These are phyloP conservation scores for Heterochromis multidens DNA, from an alignment of 2,113 vertebrate species.

Conservation along the genomic window DNA sequence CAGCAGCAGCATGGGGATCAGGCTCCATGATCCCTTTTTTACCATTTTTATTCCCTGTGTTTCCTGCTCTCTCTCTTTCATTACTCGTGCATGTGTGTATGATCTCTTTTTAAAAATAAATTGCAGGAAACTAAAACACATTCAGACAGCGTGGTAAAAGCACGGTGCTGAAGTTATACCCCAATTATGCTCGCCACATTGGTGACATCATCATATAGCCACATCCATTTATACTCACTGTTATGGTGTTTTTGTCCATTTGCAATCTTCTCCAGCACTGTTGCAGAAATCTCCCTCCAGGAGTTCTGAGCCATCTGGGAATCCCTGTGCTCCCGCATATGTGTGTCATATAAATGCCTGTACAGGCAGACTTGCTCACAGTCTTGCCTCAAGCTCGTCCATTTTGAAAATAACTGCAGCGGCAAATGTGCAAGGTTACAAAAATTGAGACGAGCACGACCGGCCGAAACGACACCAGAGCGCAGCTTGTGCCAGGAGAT, in stretches of 20 bases:
- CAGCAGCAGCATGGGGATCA: constrained; percentile 1
- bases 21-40: background rate
- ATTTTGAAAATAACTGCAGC: background rate
- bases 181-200: background rate
- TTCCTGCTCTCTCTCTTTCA: background rate
- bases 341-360: background rate
- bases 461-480: background rate
- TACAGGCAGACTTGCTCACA: background rate
- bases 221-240: background rate
- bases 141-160: background rate
- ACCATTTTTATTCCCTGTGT: background rate
- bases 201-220: background rate
- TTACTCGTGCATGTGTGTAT: background rate
- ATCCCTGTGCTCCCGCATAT: too few species aligned
- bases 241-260: background rate
- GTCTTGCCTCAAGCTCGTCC: background rate
- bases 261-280: background rate
- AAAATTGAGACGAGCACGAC: background rate
- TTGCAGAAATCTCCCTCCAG: background rate
- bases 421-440: background rate
- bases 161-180: background rate
- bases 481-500: background rate
- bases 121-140: background rate
- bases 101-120: background rate
- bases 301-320: background rate